A percentile compares a stretch with the other conserved stretches of the same genome.
These are phyloP conservation scores for Silurus lanzhouensis DNA, from an alignment of 2,797 vertebrate genomes.

Conservation along the genomic window DNA sequence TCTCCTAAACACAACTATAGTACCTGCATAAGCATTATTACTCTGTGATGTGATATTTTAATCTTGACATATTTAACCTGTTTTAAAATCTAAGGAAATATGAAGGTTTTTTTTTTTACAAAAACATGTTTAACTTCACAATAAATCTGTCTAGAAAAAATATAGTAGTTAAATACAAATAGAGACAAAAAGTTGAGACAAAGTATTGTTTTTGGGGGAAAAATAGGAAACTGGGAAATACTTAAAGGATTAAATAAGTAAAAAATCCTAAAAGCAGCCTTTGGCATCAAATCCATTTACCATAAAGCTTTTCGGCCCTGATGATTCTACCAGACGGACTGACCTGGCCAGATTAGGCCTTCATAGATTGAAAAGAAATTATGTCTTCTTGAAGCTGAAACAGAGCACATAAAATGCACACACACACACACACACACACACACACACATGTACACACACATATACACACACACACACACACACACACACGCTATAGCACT, in stretches of 20 bases:
- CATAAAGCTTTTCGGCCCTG: conserved; percentile 23
- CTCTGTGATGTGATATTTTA: neutral
- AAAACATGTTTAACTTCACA: conserved; percentile 33
- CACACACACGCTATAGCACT: conserved; percentile 4
- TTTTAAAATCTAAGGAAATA: too few relatives aligned
- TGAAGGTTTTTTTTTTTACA: neutral
- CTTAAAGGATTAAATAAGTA: neutral
- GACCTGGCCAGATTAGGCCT: conserved; percentile 2
- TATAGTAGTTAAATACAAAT: conserved; percentile 39
- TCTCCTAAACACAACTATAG: neutral
- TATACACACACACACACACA: conserved; percentile 23
- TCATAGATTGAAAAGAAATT: conserved; percentile 30
- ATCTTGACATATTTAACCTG: too few relatives aligned
- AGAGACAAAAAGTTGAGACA: conserved; percentile 29
- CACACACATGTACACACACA: neutral
- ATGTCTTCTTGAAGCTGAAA: conserved; percentile 15
- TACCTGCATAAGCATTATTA: neutral
- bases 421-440: conserved; percentile 15
- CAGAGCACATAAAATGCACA: neutral
- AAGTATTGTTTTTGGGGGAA: conserved; percentile 26
- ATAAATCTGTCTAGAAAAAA: conserved; percentile 28
- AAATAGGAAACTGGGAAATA: conserved; percentile 18
- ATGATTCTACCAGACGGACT: conserved; percentile 31
- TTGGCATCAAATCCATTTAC: conserved; percentile 34
- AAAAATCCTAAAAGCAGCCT: neutral